Evolutionary conservation across 2,797 vertebrate species (phyloP), one percentile per base, ranked within the genome.

Genomic region (Benthosema pterotum): DNA sequence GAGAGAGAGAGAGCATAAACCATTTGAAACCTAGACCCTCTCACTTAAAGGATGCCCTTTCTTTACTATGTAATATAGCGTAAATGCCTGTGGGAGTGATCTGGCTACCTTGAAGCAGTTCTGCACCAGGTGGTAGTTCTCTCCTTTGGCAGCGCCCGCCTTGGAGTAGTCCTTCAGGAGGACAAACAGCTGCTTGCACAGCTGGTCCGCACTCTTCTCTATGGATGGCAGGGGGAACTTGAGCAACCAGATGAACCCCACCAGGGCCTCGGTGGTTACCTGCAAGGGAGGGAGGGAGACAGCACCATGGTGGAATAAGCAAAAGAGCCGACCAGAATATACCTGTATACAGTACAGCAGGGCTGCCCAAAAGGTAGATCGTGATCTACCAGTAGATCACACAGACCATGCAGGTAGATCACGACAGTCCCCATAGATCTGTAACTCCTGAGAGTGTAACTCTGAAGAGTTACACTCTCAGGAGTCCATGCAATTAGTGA

Each of bases 101-200:
- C 6, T 13, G 11, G 11, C 11, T 47, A 99, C 98, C 94, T 97
- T 98, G 84, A 99, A 99, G 90, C 97, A 99, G 83, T 94, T 98
- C 69, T 97, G 94, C 15, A 96, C 96, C 70, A 99, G 89, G 50
- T 92, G 92, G 77, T 97, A 98, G 88, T 99, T 99, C 81, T 97
- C 96, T 54, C 98, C 97, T 11, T 86, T 94, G 32, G 91, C 97
- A 1, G 96, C 92, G 48, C 97, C 97, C 0, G 95, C 94, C 82
- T 93, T 96, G 46, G 97, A 95, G 69, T 98, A 99, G 75, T 98
- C 96, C 86, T 98, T 99, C 65, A 99, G 91, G 85, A 99, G 87
- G 38, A 99, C 73, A 57, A 99, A 99, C 59, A 99, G 95, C 68
- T 95, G 94, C 76, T 91, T 94, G 3, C 91, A 95, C 57, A 99